Conservation (phyloP, 2,797 vertebrate species). For the Halcyon badia region DNA sequence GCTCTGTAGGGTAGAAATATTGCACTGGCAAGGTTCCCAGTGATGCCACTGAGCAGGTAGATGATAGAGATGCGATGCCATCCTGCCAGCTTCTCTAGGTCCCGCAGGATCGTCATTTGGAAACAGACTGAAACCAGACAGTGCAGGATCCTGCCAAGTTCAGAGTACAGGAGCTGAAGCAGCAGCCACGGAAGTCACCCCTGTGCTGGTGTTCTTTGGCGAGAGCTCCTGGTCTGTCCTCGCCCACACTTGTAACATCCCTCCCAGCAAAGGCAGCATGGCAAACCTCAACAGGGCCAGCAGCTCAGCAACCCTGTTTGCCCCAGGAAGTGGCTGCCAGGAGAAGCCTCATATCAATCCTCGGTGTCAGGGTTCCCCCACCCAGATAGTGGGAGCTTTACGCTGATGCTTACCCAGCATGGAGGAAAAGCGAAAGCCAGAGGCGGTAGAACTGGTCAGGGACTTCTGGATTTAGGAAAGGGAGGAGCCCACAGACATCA, state of each 20-base stretch:
- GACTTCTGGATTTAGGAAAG: conserved; percentile 96
- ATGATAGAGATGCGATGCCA: conserved; percentile 99
- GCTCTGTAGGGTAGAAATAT: conserved; percentile 97
- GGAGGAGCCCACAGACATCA: conserved; percentile 95
- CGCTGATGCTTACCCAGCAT: conserved; percentile 90
- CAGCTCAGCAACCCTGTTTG: background rate
- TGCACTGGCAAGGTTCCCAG: conserved; percentile 95
- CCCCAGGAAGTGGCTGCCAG: background rate
- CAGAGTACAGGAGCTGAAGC: conserved; percentile 54
- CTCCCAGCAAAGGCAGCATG: background rate
- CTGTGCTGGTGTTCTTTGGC: background rate
- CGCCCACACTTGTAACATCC: accelerated
- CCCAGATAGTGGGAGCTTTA: background rate
- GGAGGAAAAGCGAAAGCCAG: conserved; percentile 97
- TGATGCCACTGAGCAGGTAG: conserved; percentile 96
- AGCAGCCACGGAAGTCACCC: conserved; percentile 1
- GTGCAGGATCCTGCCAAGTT: conserved; percentile 91
- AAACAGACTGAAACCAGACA: conserved; percentile 96
- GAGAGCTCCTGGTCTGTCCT: background rate
- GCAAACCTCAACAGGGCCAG: background rate
- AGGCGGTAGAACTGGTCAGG: conserved; percentile 98
- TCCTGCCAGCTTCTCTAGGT: conserved; percentile 96
- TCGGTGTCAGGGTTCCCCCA: background rate
- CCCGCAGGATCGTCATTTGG: conserved; percentile 98
- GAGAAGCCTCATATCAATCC: background rate